Percentiles rank a stretch among this genome's conserved stretches.
Evolutionary conservation across 1,140 invertebrate species (phyloP).

Genomic region (Subanguina moxae): DNA sequence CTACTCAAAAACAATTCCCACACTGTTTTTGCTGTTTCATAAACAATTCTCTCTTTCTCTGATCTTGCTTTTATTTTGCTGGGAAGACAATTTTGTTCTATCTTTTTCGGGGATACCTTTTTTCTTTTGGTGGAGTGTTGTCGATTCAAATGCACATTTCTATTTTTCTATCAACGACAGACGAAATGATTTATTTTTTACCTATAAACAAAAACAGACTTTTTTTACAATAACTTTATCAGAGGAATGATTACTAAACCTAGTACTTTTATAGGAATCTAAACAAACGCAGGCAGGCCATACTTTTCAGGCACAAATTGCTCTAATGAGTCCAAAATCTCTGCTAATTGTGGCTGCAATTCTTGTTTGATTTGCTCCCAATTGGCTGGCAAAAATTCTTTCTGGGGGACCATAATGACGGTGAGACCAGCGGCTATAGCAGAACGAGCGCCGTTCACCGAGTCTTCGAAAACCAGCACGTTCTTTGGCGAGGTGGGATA

Average conservation of each 20-base stretch:
- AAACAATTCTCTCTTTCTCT: no score
- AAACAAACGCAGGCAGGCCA: conserved; percentile 29
- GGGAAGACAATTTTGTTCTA: no score
- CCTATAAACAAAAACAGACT: background rate
- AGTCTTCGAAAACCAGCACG: conserved; percentile 73
- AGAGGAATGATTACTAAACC: no score
- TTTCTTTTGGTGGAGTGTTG: background rate
- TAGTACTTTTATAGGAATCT: background rate
- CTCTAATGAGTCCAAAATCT: conserved; percentile 25
- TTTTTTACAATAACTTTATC: no score
- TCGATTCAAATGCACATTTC: background rate
- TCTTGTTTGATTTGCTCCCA: conserved; percentile 11
- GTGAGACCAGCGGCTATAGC: conserved; percentile 68
- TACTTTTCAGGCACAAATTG: conserved; percentile 26
- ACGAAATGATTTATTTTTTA: background rate
- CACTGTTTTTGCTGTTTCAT: no score
- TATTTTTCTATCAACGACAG: background rate
- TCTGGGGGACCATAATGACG: conserved; percentile 61
- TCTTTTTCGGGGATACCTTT: no score
- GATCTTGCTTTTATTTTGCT: no score
- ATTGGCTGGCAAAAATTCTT: conserved; percentile 23
- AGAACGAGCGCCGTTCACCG: conserved; percentile 74
- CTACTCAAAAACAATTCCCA: no score
- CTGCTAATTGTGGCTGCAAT: conserved; percentile 18
- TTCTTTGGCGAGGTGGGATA: conserved; percentile 61